These are phyloP conservation scores for Gymnothorax javanicus DNA, from an alignment of 2,797 vertebrate species.

Conservation along the genomic window DNA sequence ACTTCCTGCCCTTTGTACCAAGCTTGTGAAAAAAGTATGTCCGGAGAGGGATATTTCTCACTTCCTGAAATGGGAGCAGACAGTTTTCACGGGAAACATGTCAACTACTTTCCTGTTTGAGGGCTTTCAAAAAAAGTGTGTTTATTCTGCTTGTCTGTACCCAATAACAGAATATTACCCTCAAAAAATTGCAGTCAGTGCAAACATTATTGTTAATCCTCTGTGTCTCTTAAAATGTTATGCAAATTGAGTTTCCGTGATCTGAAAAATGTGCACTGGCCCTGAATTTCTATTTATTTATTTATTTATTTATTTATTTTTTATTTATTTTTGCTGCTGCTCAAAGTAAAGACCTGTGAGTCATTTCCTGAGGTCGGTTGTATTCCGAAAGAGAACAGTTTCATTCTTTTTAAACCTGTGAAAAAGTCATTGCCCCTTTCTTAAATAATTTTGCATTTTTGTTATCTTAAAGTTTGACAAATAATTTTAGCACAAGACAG, in stretches of 20 bases:
- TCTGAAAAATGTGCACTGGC: neutral
- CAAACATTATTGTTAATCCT: neutral
- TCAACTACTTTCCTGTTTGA: conserved; percentile 47
- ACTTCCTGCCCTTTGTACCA: conserved; percentile 54
- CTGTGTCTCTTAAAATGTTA: neutral
- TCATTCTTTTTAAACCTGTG: conserved; percentile 8
- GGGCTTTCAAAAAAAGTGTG: conserved; percentile 41
- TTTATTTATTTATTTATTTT: neutral
- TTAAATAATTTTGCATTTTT: too few species aligned
- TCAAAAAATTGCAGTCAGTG: neutral
- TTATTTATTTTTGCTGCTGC: neutral
- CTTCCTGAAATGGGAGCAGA: conserved; percentile 54
- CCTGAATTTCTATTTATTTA: neutral
- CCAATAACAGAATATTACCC: neutral
- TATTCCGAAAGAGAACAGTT: neutral
- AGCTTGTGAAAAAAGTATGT: conserved; percentile 56
- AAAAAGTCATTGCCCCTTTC: too few species aligned
- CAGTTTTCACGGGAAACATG: conserved; percentile 60
- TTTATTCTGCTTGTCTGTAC: neutral
- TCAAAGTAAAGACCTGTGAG: neutral
- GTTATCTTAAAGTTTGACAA: too few species aligned
- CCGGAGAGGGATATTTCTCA: conserved; percentile 67
- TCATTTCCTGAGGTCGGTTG: conserved; percentile 3
- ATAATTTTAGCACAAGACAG: too few species aligned
- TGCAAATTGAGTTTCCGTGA: neutral